Evolutionary conservation across 2,888 invertebrate species (phyloP), one percentile per base, ranked within the genome.

Genomic region (Leptogaster cylindrica): DNA sequence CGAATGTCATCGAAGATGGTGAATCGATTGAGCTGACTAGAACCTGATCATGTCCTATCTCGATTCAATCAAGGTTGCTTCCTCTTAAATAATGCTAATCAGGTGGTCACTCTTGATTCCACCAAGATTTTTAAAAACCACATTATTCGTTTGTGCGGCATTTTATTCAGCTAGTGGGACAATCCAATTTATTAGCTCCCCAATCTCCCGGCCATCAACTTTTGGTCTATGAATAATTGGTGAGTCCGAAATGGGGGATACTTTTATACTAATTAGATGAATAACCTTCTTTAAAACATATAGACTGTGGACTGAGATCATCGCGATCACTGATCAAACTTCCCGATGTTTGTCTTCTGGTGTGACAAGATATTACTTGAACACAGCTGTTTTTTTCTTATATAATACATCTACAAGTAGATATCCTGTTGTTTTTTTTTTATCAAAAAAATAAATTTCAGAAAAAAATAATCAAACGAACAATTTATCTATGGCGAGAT

Each of bases 31-130:
- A 41, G 23, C 39, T 61, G n/a, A 61, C 41, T 12, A 27, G 28
- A 61, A 44, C 44, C 58, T 25, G 58, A 25, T 27, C 18, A 27
- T 44, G 48, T 14, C 16, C 58, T 70, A 67, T 68, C 67, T 66
- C 18, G 10, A 67, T 61, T 66, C 67, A 65, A 70, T 70, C 70
- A 66, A 66, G 55, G 50, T 48, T 27, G 33, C 51, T 67, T 67
- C 51, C 65, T 68, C 25, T 68, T 68, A 70, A 70, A 70, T 68
- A 70, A 70, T 70, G 70, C 67, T 70, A 70, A 70, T 70, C 61
- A 70, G 70, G 63, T 48, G 67, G 39, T 31, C 65, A 58, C 66
- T 39, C 58, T 51, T 58, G 63, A 44, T n/a, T n/a, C 44, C 63
- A 44, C 25, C 25, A 39, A 39, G 41, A 36, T 8, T 20, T 33